phyloP scores from a whole-genome alignment of 2,797 vertebrate genomes.

The Caiman crocodilus region DNA sequence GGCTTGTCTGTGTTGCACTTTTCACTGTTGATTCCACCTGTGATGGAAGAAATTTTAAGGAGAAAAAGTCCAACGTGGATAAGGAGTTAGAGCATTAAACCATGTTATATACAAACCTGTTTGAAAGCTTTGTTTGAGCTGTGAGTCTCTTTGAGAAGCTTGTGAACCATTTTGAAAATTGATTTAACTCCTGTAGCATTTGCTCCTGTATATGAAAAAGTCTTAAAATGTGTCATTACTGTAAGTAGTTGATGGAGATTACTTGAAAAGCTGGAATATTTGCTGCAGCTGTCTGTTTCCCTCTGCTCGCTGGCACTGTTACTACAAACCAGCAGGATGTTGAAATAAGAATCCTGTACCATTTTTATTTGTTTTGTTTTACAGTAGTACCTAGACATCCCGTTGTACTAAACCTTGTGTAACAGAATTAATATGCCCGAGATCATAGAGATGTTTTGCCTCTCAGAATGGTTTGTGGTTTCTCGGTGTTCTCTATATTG shows the following conservation, averaged over 20 bases:
- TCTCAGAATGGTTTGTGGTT: not conserved
- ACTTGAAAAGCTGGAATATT: not conserved
- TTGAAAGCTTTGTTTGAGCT: not conserved
- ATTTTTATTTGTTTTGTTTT: not conserved
- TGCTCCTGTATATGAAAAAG: not conserved
- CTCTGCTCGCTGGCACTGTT: not conserved
- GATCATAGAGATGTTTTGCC: not conserved
- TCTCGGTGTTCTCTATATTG: not conserved
- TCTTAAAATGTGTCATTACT: not conserved
- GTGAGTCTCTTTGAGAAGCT: not conserved
- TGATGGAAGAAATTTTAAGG: not conserved
- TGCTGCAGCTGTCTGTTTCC: not conserved
- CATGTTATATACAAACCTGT: not conserved
- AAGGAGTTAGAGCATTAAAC: not conserved
- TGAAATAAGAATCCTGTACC: not conserved
- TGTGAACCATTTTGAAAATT: not conserved
- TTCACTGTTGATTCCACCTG: not conserved
- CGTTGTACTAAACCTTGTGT: not conserved
- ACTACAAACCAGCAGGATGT: not conserved
- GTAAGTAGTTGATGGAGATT: not conserved
- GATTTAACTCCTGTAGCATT: not conserved
- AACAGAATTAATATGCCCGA: not conserved
- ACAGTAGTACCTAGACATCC: not conserved
- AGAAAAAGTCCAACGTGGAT: not conserved
- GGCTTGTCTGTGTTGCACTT: not conserved